These are phyloP conservation scores for Zaprionus obscuricornis DNA, from an alignment of 2,888 invertebrate genomes.

Conservation along the genomic window DNA sequence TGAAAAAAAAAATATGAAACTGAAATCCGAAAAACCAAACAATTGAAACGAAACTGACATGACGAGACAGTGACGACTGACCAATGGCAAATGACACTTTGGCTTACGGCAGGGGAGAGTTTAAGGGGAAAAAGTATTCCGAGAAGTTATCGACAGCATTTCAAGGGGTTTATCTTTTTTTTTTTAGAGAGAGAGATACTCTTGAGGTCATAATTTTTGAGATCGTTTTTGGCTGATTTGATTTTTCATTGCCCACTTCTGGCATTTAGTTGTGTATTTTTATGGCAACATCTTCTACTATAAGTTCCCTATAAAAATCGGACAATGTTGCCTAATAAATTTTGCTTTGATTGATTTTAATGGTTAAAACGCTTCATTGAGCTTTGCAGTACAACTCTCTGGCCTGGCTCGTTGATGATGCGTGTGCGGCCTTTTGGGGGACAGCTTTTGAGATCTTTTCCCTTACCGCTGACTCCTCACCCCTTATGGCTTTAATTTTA, in stretches of 20 bases:
- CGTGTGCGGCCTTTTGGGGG: slow-evolving; percentile 43
- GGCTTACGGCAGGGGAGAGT: too few species aligned
- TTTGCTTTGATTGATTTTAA: slow-evolving; percentile 82
- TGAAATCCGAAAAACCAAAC: slow-evolving; percentile 34
- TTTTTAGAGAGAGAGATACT: slow-evolving; percentile 27
- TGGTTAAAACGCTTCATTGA: slow-evolving; percentile 81
- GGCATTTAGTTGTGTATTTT: slow-evolving; percentile 40
- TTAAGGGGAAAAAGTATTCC: background rate
- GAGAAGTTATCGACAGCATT: slow-evolving; percentile 33
- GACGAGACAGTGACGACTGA: too few species aligned
- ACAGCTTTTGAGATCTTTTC: slow-evolving; percentile 32
- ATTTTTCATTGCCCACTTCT: slow-evolving; percentile 68
- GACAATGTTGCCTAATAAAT: slow-evolving; percentile 80
- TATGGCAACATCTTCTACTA: slow-evolving; percentile 63
- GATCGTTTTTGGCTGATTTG: slow-evolving; percentile 72
- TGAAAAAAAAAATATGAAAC: slow-evolving; percentile 34
- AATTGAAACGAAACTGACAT: slow-evolving; percentile 44
- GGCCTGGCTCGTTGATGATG: slow-evolving; percentile 21
- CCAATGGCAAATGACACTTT: too few species aligned
- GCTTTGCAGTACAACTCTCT: slow-evolving; percentile 68
- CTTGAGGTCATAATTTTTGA: slow-evolving; percentile 67
- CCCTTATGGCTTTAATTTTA: slow-evolving; percentile 53
- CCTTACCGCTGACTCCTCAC: slow-evolving; percentile 43
- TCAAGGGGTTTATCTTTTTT: slow-evolving; percentile 69
- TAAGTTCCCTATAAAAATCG: slow-evolving; percentile 72